Percentiles rank a stretch among this genome's conserved stretches.
These are phyloP conservation scores for Ochropleura leucogaster DNA, from an alignment of 2,888 invertebrate species.

Conservation along the genomic window DNA sequence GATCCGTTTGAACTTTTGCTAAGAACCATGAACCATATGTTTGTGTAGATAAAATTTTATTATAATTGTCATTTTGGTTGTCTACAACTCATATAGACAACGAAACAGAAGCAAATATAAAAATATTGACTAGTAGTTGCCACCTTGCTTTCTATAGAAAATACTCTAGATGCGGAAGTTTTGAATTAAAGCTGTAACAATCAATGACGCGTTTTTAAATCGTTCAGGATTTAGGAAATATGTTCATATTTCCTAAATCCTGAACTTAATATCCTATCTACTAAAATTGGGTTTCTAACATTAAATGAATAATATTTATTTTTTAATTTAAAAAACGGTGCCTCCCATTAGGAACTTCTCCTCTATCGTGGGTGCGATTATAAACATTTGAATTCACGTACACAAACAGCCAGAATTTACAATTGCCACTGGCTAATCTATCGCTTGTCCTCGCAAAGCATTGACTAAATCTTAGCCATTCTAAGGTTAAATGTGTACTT, in stretches of 20 bases:
- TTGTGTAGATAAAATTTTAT: background rate
- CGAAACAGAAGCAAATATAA: background rate
- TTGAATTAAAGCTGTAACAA: background rate
- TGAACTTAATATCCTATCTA: too few relatives aligned
- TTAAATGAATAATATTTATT: background rate
- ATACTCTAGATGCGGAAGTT: background rate
- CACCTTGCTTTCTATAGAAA: background rate
- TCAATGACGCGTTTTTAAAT: background rate
- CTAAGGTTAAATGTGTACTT: constrained; percentile 11
- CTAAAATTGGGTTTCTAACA: background rate
- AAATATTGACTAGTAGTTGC: background rate
- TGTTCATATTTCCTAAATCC: too few relatives aligned
- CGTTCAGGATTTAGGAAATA: background rate
- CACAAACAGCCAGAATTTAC: too few relatives aligned
- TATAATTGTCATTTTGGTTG: background rate
- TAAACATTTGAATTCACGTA: too few relatives aligned
- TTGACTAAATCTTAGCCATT: constrained; percentile 20
- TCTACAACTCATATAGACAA: background rate
- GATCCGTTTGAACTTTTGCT: constrained; percentile 1
- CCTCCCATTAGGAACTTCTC: too few relatives aligned
- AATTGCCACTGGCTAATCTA: constrained; percentile 7
- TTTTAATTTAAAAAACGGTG: too few relatives aligned
- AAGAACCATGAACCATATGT: background rate
- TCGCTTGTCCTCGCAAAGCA: constrained; percentile 14
- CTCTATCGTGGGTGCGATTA: too few relatives aligned